These are phyloP conservation scores for Camponotus pennsylvanicus DNA, from an alignment of 1,140 invertebrate species.

Conservation along the genomic window DNA sequence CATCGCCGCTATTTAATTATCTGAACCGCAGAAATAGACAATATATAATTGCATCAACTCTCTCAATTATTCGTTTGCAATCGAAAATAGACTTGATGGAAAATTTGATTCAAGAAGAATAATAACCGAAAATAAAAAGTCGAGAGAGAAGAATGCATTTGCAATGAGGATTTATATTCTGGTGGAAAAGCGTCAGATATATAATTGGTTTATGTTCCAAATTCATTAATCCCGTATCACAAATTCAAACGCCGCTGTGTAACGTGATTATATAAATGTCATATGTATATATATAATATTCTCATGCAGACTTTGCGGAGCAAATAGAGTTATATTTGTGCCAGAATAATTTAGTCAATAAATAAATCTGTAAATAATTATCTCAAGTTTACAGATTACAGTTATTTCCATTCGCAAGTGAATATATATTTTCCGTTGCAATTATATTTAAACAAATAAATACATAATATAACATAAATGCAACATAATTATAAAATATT, in stretches of 20 bases:
- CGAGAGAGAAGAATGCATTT: neutral
- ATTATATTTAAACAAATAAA: neutral
- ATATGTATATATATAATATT: neutral
- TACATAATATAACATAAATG: neutral
- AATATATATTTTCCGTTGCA: neutral
- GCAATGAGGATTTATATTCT: neutral
- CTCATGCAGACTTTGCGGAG: neutral
- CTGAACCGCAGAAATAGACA: constrained; percentile 10
- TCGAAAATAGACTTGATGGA: neutral
- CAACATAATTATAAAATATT: neutral
- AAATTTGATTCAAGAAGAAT: neutral
- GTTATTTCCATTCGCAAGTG: neutral
- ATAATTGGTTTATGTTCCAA: constrained; percentile 3
- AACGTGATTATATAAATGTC: constrained; percentile 9
- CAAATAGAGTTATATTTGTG: constrained; percentile 1
- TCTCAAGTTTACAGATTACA: neutral
- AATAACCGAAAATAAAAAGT: neutral
- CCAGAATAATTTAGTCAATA: neutral
- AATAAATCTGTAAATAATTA: neutral
- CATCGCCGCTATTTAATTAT: constrained; percentile 40
- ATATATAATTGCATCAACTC: constrained; percentile 15
- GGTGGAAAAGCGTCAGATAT: neutral
- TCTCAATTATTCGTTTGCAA: neutral
- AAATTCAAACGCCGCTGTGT: neutral
- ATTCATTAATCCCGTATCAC: neutral